These are phyloP conservation scores for Neolamprologus brichardi DNA, from an alignment of 2,113 vertebrate genomes.

Conservation along the genomic window DNA sequence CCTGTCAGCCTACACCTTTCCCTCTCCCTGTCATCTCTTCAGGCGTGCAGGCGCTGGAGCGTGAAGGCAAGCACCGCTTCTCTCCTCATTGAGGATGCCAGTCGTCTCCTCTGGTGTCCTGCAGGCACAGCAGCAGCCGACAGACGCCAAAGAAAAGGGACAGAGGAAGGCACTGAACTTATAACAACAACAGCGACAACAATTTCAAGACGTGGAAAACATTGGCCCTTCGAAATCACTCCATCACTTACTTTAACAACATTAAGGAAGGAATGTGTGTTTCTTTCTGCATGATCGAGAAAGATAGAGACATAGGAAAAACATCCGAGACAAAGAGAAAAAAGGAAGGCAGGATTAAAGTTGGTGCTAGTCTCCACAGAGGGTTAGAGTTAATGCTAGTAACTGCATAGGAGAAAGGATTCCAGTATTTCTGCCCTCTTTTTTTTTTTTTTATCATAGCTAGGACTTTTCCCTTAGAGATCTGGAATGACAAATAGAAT, in stretches of 20 bases:
- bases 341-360: not conserved
- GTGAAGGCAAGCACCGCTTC: constrained; percentile 36
- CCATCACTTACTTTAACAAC: constrained; percentile 30
- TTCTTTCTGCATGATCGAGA: not conserved
- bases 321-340: not conserved
- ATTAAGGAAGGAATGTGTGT: not conserved
- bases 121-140: constrained; percentile 44
- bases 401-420: not conserved
- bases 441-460: not conserved
- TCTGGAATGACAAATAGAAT: constrained; percentile 34
- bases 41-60: constrained; percentile 49
- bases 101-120: constrained; percentile 46
- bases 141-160: constrained; percentile 23
- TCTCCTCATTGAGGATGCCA: constrained; percentile 54
- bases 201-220: constrained; percentile 16
- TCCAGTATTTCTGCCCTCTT: not conserved
- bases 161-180: constrained; percentile 35
- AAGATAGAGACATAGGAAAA: not conserved
- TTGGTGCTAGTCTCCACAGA: not conserved
- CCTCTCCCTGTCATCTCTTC: constrained; percentile 56
- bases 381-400: not conserved
- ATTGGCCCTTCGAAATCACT: constrained; percentile 13
- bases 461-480: constrained; percentile 1
- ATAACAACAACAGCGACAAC: constrained; percentile 26
- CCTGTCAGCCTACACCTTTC: constrained; percentile 56